Evolutionary conservation across 2,797 vertebrate genomes (phyloP).

Genomic region (Meda fulgida): DNA sequence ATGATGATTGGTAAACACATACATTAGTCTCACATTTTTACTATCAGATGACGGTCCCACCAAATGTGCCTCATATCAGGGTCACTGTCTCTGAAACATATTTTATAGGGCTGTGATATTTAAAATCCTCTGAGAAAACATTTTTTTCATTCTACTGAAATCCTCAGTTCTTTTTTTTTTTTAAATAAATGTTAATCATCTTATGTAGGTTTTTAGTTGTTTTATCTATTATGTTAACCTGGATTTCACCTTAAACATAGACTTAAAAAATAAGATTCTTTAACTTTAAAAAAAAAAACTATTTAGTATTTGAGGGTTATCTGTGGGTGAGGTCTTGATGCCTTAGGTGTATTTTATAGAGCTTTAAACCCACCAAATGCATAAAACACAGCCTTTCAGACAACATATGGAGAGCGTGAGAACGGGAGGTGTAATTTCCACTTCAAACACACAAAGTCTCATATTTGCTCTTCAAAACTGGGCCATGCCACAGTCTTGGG

Average conservation of each 20-base stretch:
- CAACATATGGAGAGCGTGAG: constrained; percentile 1
- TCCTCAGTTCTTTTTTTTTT: not conserved
- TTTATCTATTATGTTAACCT: no score
- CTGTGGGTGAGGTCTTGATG: not conserved
- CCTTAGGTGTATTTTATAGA: not conserved
- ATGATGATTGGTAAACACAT: not conserved
- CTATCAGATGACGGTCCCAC: not conserved
- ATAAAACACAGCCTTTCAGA: constrained; percentile 6
- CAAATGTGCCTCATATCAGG: not conserved
- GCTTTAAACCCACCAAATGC: constrained; percentile 13
- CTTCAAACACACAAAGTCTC: constrained; percentile 48
- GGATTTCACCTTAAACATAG: not conserved
- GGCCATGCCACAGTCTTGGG: not conserved
- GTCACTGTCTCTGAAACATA: not conserved
- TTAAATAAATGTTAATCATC: not conserved
- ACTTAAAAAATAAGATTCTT: not conserved
- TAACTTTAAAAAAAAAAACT: not conserved
- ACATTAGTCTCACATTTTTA: not conserved
- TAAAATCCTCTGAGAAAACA: not conserved
- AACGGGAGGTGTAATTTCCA: constrained; percentile 44
- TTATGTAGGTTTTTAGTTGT: not conserved
- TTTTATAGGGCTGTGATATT: not conserved
- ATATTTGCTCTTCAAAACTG: constrained; percentile 58
- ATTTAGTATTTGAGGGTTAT: not conserved
- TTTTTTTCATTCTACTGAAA: not conserved